These are phyloP conservation scores for Moxostoma hubbsi DNA, from an alignment of 2,797 vertebrate genomes.

Conservation along the genomic window DNA sequence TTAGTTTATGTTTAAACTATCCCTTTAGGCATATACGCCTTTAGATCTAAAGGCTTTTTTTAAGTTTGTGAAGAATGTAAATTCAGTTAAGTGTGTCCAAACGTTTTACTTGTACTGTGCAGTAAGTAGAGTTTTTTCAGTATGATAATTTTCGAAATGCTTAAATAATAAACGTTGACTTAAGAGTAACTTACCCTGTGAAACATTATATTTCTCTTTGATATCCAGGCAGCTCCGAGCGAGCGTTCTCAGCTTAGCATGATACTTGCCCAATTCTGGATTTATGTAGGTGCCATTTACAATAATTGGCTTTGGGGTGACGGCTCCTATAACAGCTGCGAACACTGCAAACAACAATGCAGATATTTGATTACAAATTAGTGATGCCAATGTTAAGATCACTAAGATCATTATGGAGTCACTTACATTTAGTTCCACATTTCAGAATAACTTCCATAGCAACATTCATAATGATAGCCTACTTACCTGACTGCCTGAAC, in stretches of 20 bases:
- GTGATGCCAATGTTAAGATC: too few species aligned
- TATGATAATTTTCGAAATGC: not conserved
- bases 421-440: not conserved
- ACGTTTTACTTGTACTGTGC: too few species aligned
- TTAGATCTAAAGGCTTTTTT: too few species aligned
- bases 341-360: slow-evolving; percentile 11
- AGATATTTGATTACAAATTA: not conserved
- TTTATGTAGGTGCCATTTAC: slow-evolving; percentile 50
- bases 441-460: not conserved
- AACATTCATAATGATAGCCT: not conserved
- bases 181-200: slow-evolving; percentile 18
- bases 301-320: slow-evolving; percentile 45
- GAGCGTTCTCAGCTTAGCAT: slow-evolving; percentile 42
- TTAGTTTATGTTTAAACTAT: too few species aligned
- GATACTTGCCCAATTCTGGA: slow-evolving; percentile 56
- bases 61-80: too few species aligned
- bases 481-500: not conserved
- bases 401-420: too few species aligned
- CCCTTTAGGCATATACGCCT: too few species aligned
- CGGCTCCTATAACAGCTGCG: slow-evolving; percentile 1
- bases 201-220: slow-evolving; percentile 29
- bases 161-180: not conserved
- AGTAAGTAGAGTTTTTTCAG: too few species aligned
- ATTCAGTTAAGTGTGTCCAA: too few species aligned
- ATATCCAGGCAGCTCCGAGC: slow-evolving; percentile 49